These are phyloP conservation scores for Monopis laevigella DNA, from an alignment of 2,888 invertebrate species.

Conservation along the genomic window DNA sequence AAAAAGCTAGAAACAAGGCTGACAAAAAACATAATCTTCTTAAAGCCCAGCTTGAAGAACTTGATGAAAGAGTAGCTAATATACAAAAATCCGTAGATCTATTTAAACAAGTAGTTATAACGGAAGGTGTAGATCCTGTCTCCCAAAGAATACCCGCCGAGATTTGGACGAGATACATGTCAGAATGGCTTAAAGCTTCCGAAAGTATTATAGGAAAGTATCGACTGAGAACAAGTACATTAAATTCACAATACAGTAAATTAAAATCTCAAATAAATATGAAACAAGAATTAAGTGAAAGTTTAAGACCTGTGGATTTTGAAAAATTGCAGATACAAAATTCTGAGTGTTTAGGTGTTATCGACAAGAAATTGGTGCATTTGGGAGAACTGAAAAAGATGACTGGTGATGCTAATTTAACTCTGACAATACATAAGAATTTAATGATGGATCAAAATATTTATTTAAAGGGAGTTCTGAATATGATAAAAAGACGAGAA, in stretches of 20 bases:
- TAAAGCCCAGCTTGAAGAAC: conserved; percentile 65
- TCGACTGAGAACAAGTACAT: conserved; percentile 63
- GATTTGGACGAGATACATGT: conserved; percentile 67
- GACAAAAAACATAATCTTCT: conserved; percentile 45
- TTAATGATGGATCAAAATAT: conserved; percentile 59
- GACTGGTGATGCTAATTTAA: conserved; percentile 67
- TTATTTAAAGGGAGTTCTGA: conserved; percentile 44
- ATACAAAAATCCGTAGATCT: conserved; percentile 48
- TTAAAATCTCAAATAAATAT: conserved; percentile 60
- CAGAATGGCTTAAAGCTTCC: conserved; percentile 66
- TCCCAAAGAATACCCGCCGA: conserved; percentile 72
- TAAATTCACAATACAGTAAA: conserved; percentile 62
- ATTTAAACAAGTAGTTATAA: conserved; percentile 62
- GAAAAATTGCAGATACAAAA: conserved; percentile 72
- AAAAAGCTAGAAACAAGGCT: conserved; percentile 32
- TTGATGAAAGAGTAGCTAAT: conserved; percentile 55
- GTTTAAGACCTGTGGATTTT: conserved; percentile 70
- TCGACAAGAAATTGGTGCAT: conserved; percentile 63
- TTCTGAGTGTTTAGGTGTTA: conserved; percentile 48
- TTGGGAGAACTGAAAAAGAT: conserved; percentile 66
- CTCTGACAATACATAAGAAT: conserved; percentile 64
- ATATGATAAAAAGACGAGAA: conserved; percentile 43
- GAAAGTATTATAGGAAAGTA: conserved; percentile 67
- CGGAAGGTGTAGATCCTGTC: conserved; percentile 62
- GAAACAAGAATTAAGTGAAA: conserved; percentile 67